These are phyloP conservation scores for Microctenopoma steveboyesi DNA, from an alignment of 2,797 vertebrate genomes.

Conservation along the genomic window DNA sequence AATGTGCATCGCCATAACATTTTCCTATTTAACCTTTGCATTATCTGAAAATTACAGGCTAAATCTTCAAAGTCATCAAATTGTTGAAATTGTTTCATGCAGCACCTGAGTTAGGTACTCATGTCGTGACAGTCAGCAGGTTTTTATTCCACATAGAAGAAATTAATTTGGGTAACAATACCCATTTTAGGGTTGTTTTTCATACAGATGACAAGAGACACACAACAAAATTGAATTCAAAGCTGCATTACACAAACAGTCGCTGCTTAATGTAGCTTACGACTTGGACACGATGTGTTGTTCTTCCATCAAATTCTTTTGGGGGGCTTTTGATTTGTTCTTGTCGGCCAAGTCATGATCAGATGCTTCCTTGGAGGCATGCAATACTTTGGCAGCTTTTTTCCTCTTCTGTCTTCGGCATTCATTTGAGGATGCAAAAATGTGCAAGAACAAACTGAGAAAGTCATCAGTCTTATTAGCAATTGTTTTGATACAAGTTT, in stretches of 20 bases:
- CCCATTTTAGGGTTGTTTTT: background rate
- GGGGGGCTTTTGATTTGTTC: conserved; percentile 6
- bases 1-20: background rate
- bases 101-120: background rate
- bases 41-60: background rate
- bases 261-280: background rate
- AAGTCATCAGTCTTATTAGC: conserved; percentile 4
- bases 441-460: conserved; percentile 32
- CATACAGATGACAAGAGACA: background rate
- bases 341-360: conserved; percentile 17
- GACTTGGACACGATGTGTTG: background rate
- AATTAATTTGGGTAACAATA: background rate
- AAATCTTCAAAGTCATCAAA: background rate
- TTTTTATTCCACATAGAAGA: background rate
- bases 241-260: background rate
- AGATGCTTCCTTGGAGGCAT: background rate
- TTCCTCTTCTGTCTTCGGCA: conserved; percentile 16
- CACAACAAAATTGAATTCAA: background rate
- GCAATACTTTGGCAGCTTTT: conserved; percentile 1
- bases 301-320: conserved; percentile 12
- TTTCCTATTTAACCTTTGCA: background rate
- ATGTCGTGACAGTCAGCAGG: background rate
- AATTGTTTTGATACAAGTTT: conserved; percentile 1
- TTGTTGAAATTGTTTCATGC: background rate
- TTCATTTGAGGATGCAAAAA: conserved; percentile 21